Evolutionary conservation across 2,797 vertebrate genomes (phyloP).

Genomic region (Mycteria americana): DNA sequence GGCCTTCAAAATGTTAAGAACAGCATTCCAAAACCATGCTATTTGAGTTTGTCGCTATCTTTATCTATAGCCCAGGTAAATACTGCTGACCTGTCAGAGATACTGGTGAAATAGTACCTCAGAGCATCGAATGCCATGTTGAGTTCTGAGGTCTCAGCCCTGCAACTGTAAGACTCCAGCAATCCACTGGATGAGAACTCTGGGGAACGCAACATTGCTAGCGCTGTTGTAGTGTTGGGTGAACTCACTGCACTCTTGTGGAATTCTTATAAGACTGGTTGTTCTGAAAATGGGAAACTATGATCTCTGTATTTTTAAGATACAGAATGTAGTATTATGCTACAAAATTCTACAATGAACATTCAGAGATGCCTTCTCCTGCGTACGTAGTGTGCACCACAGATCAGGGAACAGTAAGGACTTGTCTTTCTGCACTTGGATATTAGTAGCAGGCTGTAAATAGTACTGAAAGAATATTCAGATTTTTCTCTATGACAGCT

Average conservation of each 20-base stretch:
- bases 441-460: not conserved
- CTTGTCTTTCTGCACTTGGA: not conserved
- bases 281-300: not conserved
- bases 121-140: not conserved
- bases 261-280: not conserved
- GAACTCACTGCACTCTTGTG: not conserved
- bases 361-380: not conserved
- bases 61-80: not conserved
- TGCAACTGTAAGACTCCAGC: not conserved
- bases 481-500: not conserved
- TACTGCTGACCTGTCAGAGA: not conserved
- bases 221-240: rapidly evolving
- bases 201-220: not conserved
- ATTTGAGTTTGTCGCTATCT: not conserved
- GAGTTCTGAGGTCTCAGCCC: not conserved
- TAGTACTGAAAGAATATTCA: not conserved
- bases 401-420: not conserved
- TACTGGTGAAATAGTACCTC: not conserved
- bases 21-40: not conserved
- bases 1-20: not conserved
- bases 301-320: not conserved
- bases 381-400: rapidly evolving
- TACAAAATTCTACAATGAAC: not conserved
- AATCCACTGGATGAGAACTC: not conserved
- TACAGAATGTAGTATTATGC: not conserved